phyloP scores from a whole-genome alignment of 2,113 vertebrate species.

The Plotosus lineatus region DNA sequence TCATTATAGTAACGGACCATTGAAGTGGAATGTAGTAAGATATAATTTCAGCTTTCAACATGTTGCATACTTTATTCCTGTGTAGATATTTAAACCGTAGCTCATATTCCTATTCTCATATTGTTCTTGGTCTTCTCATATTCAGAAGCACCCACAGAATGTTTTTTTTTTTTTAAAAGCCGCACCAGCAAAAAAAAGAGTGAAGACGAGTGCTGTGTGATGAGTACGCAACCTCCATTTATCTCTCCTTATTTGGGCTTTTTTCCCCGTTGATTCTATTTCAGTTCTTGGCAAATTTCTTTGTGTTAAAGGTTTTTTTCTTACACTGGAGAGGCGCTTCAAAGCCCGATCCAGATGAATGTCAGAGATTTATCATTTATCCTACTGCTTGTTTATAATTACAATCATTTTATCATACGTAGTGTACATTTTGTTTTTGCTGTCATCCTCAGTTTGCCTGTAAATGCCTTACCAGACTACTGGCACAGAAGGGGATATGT shows the following conservation, averaged over 20 bases:
- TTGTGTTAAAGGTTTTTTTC: neutral
- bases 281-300: conserved; percentile 9
- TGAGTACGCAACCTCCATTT: conserved; percentile 31
- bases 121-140: no score
- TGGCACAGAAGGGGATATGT: conserved; percentile 45
- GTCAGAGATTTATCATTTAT: neutral
- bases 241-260: conserved; percentile 51
- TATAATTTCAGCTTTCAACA: no score
- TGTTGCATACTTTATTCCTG: no score
- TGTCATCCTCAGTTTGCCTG: conserved; percentile 11
- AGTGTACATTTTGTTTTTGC: neutral
- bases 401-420: conserved; percentile 14
- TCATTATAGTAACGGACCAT: no score
- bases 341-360: neutral
- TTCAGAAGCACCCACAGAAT: neutral
- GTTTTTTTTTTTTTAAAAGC: conserved; percentile 27
- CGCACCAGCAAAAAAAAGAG: neutral
- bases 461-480: conserved; percentile 33
- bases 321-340: neutral
- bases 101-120: neutral
- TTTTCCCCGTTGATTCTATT: conserved; percentile 40
- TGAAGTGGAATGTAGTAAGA: no score
- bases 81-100: neutral
- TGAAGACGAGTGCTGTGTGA: neutral
- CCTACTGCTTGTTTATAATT: neutral